Base-by-base conservation (phyloP, 2,888 invertebrate species). In the Drosophila anomalata region DNA sequence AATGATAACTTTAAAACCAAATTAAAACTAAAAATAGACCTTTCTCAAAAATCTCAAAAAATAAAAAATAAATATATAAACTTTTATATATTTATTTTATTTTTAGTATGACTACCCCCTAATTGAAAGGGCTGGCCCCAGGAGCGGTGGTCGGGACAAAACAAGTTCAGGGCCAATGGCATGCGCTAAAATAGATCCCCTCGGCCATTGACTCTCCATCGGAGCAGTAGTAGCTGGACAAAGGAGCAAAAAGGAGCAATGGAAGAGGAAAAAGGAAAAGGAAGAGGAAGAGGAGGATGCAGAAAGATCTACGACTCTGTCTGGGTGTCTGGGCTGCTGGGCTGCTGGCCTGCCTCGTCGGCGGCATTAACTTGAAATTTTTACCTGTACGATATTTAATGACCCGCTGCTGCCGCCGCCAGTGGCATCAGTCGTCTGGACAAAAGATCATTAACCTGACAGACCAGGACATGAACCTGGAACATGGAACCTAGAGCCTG, bases 131-230 rank as follows among this genome's bases (percentile, higher is more conserved):
- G 14, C 36, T 6, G 41, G 20, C 41, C 41, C 17, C 20, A 20
- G 41, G 41, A 42, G 41, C 8, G 20, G 17, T 20, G 41, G 17
- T 1, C 8, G 41, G 20, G 20, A 42, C 41, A 46, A 74, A 83
- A 79, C 81, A 73, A 80, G 85, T 80, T 80, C 81, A 84, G 81
- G 85, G 81, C 84, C 80, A 66, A 55, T 79, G 75, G 73, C 77
- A 69, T 73, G 69, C 53, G 78, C 66, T 72, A 69, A 81, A 80
- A 72, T 74, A 76, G 85, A 61, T 60, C 62, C 42, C 55, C 66
- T 8, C 56, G 74, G 79, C 75, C 84, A 60, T 71, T 83, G 80
- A 77, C 79, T 80, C 44, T 41, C 50, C 31, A 44, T 33, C 57
- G 3, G 17, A 17, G 17, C 3, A 8, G 8, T 31, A 39, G 20